phyloP scores from a whole-genome alignment of 2,797 vertebrate species.

The Silurus aristotelis region DNA sequence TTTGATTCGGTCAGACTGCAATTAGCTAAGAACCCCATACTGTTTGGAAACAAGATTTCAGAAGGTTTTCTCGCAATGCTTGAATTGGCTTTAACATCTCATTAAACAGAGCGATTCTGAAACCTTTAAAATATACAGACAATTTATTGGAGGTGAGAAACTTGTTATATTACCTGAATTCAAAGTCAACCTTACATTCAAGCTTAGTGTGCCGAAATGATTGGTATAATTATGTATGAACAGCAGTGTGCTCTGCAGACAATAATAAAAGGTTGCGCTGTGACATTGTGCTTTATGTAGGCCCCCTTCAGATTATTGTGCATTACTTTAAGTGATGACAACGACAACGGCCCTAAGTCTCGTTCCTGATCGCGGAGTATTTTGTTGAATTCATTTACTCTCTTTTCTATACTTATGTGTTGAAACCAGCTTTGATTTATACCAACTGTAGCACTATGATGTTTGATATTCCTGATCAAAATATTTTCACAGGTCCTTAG shows the following conservation, averaged over 20 bases:
- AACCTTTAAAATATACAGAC: not conserved
- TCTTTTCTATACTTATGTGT: not conserved
- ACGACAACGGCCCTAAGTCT: conserved; percentile 68
- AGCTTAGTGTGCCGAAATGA: conserved; percentile 27
- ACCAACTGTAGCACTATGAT: not conserved
- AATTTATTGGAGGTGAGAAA: not conserved
- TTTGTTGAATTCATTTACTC: conserved; percentile 1
- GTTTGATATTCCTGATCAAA: not conserved
- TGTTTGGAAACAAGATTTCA: not conserved
- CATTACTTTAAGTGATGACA: conserved; percentile 54
- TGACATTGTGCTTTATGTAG: conserved; percentile 73
- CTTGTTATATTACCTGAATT: conserved; percentile 30
- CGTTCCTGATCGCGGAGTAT: conserved; percentile 20
- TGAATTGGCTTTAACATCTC: conserved; percentile 9
- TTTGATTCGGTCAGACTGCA: not conserved
- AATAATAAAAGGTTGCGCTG: conserved; percentile 58
- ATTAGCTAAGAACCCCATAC: not conserved
- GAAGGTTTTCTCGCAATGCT: too few relatives aligned
- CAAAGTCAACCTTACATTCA: conserved; percentile 17
- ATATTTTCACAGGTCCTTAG: not conserved
- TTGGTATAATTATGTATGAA: conserved; percentile 45
- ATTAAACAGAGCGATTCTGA: conserved; percentile 1
- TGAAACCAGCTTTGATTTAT: not conserved
- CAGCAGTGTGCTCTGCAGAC: conserved; percentile 6
- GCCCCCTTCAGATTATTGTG: conserved; percentile 60